Conservation (phyloP, 2,888 invertebrate genomes). For the Taphrorychus bicolor region DNA sequence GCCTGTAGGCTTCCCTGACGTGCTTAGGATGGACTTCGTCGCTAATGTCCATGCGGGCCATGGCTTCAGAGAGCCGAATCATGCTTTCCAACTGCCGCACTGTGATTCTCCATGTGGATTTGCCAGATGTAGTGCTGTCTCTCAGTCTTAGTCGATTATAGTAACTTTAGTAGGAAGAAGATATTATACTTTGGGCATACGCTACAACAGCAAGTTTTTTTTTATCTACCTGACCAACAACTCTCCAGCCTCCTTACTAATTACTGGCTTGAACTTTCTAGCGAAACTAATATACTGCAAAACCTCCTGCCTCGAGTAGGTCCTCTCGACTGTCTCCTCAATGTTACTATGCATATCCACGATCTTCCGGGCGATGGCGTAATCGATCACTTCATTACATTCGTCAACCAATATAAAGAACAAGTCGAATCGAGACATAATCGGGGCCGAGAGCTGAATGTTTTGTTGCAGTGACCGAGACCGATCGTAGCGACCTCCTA, state of each 20-base stretch:
- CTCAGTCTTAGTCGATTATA: conserved; percentile 87
- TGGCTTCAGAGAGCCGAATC: conserved; percentile 94
- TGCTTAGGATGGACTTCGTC: conserved; percentile 84
- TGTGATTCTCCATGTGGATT: conserved; percentile 93
- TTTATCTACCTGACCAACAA: conserved; percentile 71
- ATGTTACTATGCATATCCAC: conserved; percentile 92
- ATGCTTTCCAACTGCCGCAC: conserved; percentile 95
- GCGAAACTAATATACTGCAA: conserved; percentile 96
- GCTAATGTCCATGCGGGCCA: conserved; percentile 95
- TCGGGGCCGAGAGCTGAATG: conserved; percentile 90
- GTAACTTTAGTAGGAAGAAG: conserved; percentile 58
- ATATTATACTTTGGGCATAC: no score
- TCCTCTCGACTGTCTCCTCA: conserved; percentile 77
- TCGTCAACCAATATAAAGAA: conserved; percentile 99
- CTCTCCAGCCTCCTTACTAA: conserved; percentile 82
- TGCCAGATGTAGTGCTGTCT: conserved; percentile 70
- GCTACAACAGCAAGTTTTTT: no score
- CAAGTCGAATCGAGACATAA: conserved; percentile 98
- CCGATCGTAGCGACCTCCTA: conserved; percentile 91
- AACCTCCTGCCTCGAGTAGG: conserved; percentile 89
- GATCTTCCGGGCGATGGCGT: conserved; percentile 95
- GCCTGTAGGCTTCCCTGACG: conserved; percentile 86
- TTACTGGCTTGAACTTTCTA: conserved; percentile 90
- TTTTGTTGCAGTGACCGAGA: conserved; percentile 94
- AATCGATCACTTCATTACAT: conserved; percentile 93